Evolutionary conservation across 2,797 vertebrate species (phyloP).

Genomic region (Scolopax rusticola): DNA sequence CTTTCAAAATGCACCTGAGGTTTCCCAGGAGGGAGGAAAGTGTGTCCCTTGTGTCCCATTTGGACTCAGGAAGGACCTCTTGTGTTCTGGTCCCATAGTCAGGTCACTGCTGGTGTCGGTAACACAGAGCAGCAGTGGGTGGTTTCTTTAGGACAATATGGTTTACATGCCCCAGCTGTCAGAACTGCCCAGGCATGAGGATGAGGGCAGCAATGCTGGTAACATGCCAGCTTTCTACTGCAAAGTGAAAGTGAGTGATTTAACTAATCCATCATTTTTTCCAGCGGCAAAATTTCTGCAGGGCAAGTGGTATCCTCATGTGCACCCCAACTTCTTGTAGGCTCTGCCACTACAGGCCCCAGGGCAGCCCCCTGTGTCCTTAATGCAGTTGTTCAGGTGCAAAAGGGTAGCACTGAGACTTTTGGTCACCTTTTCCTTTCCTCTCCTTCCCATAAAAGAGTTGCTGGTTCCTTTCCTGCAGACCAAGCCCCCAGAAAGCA

Average conservation of each 20-base stretch:
- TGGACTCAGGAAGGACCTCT: not conserved
- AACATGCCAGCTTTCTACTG: not conserved
- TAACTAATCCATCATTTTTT: not conserved
- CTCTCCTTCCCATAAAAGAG: rapidly evolving
- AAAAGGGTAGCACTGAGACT: not conserved
- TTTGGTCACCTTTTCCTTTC: not conserved
- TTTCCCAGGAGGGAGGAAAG: not conserved
- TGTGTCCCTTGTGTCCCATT: not conserved
- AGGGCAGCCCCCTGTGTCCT: not conserved
- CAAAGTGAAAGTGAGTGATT: not conserved
- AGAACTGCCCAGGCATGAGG: not conserved
- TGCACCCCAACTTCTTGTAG: not conserved
- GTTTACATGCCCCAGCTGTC: not conserved
- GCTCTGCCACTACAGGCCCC: not conserved
- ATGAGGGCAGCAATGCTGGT: not conserved
- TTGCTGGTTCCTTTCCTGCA: not conserved
- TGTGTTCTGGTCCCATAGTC: not conserved
- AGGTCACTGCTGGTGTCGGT: not conserved
- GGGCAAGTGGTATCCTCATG: not conserved
- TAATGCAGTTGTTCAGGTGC: not conserved
- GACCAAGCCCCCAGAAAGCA: not conserved
- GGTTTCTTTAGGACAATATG: not conserved
- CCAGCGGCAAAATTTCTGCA: not conserved
- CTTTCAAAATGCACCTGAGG: not conserved
- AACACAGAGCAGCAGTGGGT: rapidly evolving